Conservation (phyloP, 1,140 invertebrate genomes). For the Drosophila tsacasi region DNA sequence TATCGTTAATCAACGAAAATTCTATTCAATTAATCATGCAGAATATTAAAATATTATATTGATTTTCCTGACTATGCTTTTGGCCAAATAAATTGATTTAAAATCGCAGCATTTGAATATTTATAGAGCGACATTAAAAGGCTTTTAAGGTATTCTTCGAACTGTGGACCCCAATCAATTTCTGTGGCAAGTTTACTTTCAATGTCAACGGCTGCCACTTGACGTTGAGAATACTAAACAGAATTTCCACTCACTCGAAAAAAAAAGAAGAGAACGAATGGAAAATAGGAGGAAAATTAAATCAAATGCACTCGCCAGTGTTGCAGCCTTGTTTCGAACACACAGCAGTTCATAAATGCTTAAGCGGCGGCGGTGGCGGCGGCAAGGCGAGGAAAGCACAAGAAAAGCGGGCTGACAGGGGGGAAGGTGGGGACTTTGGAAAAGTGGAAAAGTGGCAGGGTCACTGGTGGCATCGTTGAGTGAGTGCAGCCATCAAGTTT, state of each 20-base stretch:
- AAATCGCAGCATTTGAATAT: slow-evolving; percentile 5
- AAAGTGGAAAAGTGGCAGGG: slow-evolving; percentile 58
- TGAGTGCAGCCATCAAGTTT: slow-evolving; percentile 67
- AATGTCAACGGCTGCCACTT: slow-evolving; percentile 13
- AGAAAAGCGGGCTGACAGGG: background rate
- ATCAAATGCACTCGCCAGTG: slow-evolving; percentile 47
- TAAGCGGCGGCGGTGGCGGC: slow-evolving; percentile 8
- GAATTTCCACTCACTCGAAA: slow-evolving; percentile 21
- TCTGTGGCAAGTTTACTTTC: slow-evolving; percentile 10
- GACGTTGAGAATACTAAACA: slow-evolving; percentile 19
- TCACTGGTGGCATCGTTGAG: slow-evolving; percentile 58
- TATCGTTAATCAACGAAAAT: background rate
- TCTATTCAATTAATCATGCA: background rate
- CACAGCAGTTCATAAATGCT: slow-evolving; percentile 47
- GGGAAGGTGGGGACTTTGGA: background rate
- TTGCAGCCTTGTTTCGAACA: slow-evolving; percentile 45
- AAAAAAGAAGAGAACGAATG: slow-evolving; percentile 2
- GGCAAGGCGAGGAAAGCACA: background rate
- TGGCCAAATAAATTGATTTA: background rate
- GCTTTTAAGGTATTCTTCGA: slow-evolving; percentile 1
- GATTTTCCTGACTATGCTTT: no score
- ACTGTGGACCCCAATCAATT: slow-evolving; percentile 6
- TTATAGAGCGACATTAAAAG: slow-evolving; percentile 4
- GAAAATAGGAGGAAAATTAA: slow-evolving; percentile 20
- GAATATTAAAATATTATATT: background rate